Conservation (phyloP, 2,888 invertebrate genomes). For the Microchrysa polita region DNA sequence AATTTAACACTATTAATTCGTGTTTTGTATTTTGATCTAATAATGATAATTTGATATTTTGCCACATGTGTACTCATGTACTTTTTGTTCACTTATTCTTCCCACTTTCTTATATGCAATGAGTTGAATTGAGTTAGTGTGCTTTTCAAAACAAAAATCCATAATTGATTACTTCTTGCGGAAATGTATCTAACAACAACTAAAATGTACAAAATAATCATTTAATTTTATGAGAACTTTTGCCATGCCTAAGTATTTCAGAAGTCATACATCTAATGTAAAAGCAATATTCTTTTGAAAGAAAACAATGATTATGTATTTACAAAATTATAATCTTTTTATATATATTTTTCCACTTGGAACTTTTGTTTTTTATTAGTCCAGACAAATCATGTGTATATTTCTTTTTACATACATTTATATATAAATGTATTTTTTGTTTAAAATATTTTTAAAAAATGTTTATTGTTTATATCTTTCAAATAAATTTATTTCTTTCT, state of each 20-base stretch:
- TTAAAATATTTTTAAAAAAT: slow-evolving; percentile 12
- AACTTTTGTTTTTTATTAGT: neutral
- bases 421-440: slow-evolving; percentile 22
- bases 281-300: slow-evolving; percentile 11
- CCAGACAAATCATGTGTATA: slow-evolving; percentile 1
- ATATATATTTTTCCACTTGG: neutral
- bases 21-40: neutral
- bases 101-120: neutral
- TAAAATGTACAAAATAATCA: slow-evolving; percentile 4
- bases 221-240: neutral
- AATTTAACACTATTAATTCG: neutral
- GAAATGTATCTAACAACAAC: neutral
- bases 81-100: too few relatives aligned
- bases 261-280: slow-evolving; percentile 6
- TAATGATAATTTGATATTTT: too few relatives aligned
- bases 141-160: neutral
- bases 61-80: too few relatives aligned
- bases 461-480: neutral
- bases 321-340: slow-evolving; percentile 9
- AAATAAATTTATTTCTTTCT: neutral
- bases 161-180: neutral
- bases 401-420: too few relatives aligned
- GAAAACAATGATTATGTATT: neutral
- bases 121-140: too few relatives aligned
- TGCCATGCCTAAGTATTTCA: neutral